phyloP scores from a whole-genome alignment of 2,888 invertebrate species.

The Zeuzera pyrina region DNA sequence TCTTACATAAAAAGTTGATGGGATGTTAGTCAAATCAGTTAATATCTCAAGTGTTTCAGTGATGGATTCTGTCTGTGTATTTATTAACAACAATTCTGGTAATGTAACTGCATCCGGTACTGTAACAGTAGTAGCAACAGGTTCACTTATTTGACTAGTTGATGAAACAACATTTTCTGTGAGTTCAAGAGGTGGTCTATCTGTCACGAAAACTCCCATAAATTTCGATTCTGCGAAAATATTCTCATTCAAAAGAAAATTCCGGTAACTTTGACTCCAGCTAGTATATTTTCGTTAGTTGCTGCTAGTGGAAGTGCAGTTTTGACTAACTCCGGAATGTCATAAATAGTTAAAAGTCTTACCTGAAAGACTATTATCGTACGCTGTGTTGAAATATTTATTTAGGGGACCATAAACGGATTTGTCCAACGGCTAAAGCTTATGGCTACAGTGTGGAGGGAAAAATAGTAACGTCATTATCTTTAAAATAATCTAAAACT shows the following conservation, averaged over 20 bases:
- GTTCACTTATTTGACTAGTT: neutral
- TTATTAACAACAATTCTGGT: too few relatives aligned
- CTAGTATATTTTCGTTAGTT: conserved; percentile 9
- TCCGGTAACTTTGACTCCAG: conserved; percentile 1
- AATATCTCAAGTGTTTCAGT: too few relatives aligned
- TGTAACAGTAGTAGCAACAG: neutral
- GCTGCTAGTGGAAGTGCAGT: conserved; percentile 9
- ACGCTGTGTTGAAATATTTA: conserved; percentile 7
- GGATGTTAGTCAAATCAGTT: too few relatives aligned
- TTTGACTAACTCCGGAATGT: conserved; percentile 8
- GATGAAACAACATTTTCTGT: neutral
- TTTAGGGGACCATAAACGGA: conserved; percentile 11
- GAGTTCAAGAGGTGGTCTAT: neutral
- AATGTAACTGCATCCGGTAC: neutral
- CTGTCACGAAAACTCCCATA: neutral
- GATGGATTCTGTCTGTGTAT: too few relatives aligned
- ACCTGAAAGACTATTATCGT: conserved; percentile 13
- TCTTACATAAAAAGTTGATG: neutral
- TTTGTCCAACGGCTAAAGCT: conserved; percentile 10
- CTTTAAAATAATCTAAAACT: conserved; percentile 8
- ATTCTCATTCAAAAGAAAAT: neutral
- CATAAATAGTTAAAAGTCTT: conserved; percentile 15
- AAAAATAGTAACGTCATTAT: conserved; percentile 8
- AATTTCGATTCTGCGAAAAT: neutral
- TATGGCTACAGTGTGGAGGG: conserved; percentile 11